Evolutionary conservation across 2,888 invertebrate genomes (phyloP).

Genomic region (Himalopsyche japonica): DNA sequence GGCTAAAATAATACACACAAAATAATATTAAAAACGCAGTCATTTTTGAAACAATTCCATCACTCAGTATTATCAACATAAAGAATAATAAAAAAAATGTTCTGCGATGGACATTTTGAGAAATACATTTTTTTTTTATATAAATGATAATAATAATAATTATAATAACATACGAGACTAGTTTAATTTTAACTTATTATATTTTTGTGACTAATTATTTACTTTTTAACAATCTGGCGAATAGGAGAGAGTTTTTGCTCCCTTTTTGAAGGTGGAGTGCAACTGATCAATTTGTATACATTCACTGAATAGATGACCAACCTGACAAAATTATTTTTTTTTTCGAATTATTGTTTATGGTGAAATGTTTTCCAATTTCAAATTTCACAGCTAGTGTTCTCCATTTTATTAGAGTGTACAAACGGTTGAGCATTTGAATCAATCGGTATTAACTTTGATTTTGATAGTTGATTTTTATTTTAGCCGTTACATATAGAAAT

Average conservation of each 20-base stretch:
- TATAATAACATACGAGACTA: constrained; percentile 22
- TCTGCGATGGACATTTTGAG: neutral
- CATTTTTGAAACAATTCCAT: neutral
- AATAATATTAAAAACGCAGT: neutral
- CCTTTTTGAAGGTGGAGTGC: neutral
- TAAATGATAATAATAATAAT: constrained; percentile 14
- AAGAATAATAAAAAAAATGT: neutral
- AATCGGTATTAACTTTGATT: too few species aligned
- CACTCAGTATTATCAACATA: neutral
- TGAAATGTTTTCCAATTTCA: too few species aligned
- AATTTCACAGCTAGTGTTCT: too few species aligned
- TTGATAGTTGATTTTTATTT: too few species aligned
- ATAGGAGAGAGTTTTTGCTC: constrained; percentile 13
- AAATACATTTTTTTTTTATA: constrained; percentile 6
- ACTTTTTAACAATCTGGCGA: constrained; percentile 12
- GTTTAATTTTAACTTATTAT: constrained; percentile 22
- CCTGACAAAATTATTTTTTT: too few species aligned
- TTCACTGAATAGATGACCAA: neutral
- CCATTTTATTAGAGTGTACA: too few species aligned
- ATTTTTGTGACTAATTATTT: constrained; percentile 21
- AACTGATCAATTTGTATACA: neutral
- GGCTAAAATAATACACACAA: neutral
- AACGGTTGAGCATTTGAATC: too few species aligned
- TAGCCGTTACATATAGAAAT: too few species aligned
- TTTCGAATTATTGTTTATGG: too few species aligned